Base-by-base conservation (phyloP, 2,113 vertebrate genomes). In the Gobius niger region DNA sequence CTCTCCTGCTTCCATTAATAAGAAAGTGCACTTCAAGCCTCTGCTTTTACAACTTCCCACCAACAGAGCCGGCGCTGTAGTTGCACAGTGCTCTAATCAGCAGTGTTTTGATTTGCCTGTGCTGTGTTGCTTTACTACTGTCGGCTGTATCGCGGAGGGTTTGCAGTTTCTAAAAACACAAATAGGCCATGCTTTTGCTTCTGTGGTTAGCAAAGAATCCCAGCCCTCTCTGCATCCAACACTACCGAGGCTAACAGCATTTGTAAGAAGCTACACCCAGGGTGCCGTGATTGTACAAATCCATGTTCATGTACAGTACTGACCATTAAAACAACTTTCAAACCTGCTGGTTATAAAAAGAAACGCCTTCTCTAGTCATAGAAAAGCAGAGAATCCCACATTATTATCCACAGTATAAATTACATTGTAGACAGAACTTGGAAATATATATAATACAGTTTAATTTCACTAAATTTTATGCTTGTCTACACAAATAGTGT, bases 331-430 rank as follows among this genome's bases (percentile, higher is more conserved):
- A 93, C 92, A 90, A 87, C 85, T 63, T 93, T 94, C 94, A 95
- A 96, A 97, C 96, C 94, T 94, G 95, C 95, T 93, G 94, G 94
- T 96, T 96, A 96, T 93, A 95, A 97, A 97, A 93, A 91, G 91
- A 93, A 93, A 94, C 92, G 93, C 92, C 85, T 88, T 81, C 86
- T 84, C 91, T 91, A 91, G 82, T 93, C 94, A 96, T 96, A 98
- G 93, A 98, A 98, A 99, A 97, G 94, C 95, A 94, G 93, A 94
- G 92, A 96, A 95, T 94, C 92, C 95, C 94, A 95, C 96, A 94
- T 96, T 94, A 95, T 96, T 95, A 95, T 98, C 97, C 95, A 97
- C 94, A 93, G 94, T 98, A 99, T 98, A 98, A 98, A 98, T 98
- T 93, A 93, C 90, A 91, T 89, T 41, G 79, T 88, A 89, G 89